Evolutionary conservation across 2,113 vertebrate genomes (phyloP).

Genomic region (Ceyx margarethae): DNA sequence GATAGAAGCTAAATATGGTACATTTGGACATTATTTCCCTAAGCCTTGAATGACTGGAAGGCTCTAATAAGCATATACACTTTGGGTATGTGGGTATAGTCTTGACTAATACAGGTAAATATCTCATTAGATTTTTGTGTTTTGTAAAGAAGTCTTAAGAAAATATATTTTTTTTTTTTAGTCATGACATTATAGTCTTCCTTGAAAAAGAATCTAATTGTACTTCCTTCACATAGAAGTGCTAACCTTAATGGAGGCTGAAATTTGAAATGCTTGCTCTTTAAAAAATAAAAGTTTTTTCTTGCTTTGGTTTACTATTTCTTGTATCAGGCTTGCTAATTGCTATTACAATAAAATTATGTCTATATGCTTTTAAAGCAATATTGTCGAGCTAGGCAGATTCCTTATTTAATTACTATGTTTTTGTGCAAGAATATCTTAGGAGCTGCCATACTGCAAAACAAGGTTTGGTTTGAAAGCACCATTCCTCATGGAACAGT

Average conservation of each 20-base stretch:
- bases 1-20: slow-evolving; percentile 86
- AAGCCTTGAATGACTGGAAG: slow-evolving; percentile 79
- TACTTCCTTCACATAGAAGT: slow-evolving; percentile 38
- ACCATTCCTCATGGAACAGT: background rate
- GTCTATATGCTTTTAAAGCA: background rate
- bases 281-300: slow-evolving; percentile 37
- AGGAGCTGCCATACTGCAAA: slow-evolving; percentile 28
- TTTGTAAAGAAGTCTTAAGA: slow-evolving; percentile 48
- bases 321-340: slow-evolving; percentile 26
- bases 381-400: background rate
- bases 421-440: slow-evolving; percentile 22
- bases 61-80: slow-evolving; percentile 78
- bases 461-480: background rate
- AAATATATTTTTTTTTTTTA: background rate
- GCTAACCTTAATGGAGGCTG: background rate
- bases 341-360: slow-evolving; percentile 11
- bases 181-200: background rate
- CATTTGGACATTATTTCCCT: slow-evolving; percentile 84
- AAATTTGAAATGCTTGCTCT: slow-evolving; percentile 47
- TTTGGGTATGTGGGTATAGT: slow-evolving; percentile 68
- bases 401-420: background rate
- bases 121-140: slow-evolving; percentile 57
- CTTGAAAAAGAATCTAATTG: slow-evolving; percentile 53
- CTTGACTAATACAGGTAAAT: slow-evolving; percentile 74
- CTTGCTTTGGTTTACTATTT: slow-evolving; percentile 33